These are phyloP conservation scores for Orycteropus afer DNA, from an alignment of 2,113 vertebrate species.

Conservation along the genomic window DNA sequence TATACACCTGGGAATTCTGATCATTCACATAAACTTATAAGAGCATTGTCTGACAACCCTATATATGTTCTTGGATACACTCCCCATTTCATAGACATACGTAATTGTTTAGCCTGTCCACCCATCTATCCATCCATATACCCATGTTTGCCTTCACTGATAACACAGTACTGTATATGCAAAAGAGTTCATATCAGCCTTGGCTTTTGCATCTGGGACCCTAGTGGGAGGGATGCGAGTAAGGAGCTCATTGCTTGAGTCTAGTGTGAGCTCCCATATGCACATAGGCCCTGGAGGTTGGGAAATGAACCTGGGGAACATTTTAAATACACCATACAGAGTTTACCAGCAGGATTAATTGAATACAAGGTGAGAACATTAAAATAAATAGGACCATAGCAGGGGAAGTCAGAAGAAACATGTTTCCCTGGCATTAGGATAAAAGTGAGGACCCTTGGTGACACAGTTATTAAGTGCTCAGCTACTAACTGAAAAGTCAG, in stretches of 20 bases:
- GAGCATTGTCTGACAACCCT: too few species aligned
- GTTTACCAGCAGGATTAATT: not conserved
- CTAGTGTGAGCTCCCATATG: not conserved
- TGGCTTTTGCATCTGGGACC: not conserved
- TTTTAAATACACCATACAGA: not conserved
- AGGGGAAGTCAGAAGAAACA: not conserved
- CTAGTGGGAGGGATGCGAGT: not conserved
- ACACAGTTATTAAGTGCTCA: not conserved
- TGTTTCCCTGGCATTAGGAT: not conserved
- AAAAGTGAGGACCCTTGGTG: not conserved
- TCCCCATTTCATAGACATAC: too few species aligned
- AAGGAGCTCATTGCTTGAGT: not conserved
- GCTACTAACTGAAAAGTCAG: not conserved
- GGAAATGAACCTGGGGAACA: not conserved
- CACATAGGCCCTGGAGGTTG: not conserved
- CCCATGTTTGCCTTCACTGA: too few species aligned
- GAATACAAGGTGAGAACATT: not conserved
- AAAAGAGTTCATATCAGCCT: too few species aligned
- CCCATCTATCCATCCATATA: too few species aligned
- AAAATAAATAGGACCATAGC: not conserved
- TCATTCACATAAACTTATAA: too few species aligned
- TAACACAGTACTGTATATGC: too few species aligned
- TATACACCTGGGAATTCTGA: too few species aligned
- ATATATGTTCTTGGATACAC: too few species aligned
- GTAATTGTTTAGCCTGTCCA: too few species aligned